Base-by-base conservation (phyloP, 2,888 invertebrate genomes). In the Rhynchonema sp. region DNA sequence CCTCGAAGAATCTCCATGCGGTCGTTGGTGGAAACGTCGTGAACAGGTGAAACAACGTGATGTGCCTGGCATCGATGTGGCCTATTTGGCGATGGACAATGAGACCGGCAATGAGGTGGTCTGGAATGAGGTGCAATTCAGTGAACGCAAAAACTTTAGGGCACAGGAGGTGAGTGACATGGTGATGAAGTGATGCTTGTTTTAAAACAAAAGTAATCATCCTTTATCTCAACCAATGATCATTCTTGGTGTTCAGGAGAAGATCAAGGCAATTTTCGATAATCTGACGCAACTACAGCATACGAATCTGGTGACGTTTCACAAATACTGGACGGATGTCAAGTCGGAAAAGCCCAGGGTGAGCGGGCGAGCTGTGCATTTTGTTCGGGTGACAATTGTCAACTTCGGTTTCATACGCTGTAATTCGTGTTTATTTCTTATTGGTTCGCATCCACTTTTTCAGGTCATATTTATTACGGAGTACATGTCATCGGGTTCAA, bases 391-490 rank as follows among this genome's bases (percentile, higher is more conserved):
- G 20, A 22, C 22, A 56, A 3, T 20, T 49, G 23, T n/a, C n/a
- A n/a, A n/a, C n/a, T n/a, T n/a, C n/a, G n/a, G n/a, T n/a, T n/a
- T n/a, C n/a, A n/a, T n/a, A n/a, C n/a, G n/a, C n/a, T n/a, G n/a
- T n/a, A n/a, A n/a, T n/a, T n/a, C n/a, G n/a, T n/a, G n/a, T n/a
- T n/a, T n/a, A n/a, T n/a, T n/a, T n/a, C n/a, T n/a, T n/a, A n/a
- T n/a, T n/a, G n/a, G n/a, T n/a, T n/a, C n/a, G n/a, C n/a, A n/a
- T n/a, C n/a, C n/a, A n/a, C n/a, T n/a, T n/a, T n/a, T n/a, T 13
- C 66, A 91, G 90, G 92, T 98, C 71, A 92, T 98, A 78, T 98
- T 98, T 80, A 98, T 98, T 77, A 98, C 98, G 66, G 98, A 98
- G 78, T 98, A 92, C 79, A 98, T 98, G 96, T 96, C 96, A 66